A percentile compares a stretch with the other conserved stretches of the same genome.
These are phyloP conservation scores for Neomonachus schauinslandi DNA, from an alignment of 2,113 vertebrate species.

Conservation along the genomic window DNA sequence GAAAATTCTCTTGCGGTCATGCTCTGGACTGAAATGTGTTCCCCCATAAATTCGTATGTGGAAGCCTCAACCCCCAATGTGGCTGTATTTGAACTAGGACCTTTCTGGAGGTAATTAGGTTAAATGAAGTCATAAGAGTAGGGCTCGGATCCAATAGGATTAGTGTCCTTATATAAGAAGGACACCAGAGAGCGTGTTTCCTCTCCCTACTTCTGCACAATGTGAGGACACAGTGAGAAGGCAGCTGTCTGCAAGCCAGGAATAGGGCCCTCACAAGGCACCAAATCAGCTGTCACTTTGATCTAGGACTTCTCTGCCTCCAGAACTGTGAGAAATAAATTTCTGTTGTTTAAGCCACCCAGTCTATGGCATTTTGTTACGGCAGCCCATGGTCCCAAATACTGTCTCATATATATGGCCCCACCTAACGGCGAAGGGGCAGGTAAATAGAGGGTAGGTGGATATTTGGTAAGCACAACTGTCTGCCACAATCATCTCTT, in stretches of 20 bases:
- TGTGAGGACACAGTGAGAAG: not conserved
- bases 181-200: not conserved
- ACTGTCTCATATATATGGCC: rapidly evolving
- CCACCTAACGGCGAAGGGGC: not conserved
- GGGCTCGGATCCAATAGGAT: not conserved
- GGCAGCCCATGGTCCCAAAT: not conserved
- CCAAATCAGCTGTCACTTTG: rapidly evolving
- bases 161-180: not conserved
- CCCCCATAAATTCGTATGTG: not conserved
- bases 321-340: no score
- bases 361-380: not conserved
- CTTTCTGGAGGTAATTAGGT: not conserved
- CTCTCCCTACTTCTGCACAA: not conserved
- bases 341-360: not conserved
- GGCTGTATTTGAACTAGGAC: no score
- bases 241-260: not conserved
- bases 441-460: not conserved
- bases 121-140: not conserved
- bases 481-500: not conserved
- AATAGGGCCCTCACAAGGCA: not conserved
- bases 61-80: not conserved
- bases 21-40: not conserved
- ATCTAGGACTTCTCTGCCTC: not conserved
- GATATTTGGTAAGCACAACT: not conserved
- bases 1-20: not conserved